Conservation (phyloP, 2,113 vertebrate genomes). For the Megalops atlanticus region DNA sequence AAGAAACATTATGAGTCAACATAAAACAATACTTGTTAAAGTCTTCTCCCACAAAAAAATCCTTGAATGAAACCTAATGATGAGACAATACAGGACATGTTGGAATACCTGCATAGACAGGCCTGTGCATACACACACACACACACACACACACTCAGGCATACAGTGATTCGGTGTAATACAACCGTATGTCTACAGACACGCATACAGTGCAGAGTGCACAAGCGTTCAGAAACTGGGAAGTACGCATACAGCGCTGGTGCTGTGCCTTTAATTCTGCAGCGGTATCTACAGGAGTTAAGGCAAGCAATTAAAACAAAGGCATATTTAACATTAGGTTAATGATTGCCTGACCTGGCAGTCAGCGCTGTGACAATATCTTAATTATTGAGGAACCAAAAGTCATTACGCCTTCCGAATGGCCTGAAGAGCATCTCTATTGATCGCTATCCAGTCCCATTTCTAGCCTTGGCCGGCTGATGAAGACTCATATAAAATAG, state of each 20-base stretch:
- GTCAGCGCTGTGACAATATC: slow-evolving; percentile 78
- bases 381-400: slow-evolving; percentile 79
- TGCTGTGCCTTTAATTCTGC: slow-evolving; percentile 67
- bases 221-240: slow-evolving; percentile 30
- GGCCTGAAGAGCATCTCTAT: slow-evolving; percentile 72
- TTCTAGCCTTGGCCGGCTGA: slow-evolving; percentile 58
- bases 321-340: slow-evolving; percentile 78
- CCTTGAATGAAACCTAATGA: background rate
- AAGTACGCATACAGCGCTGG: slow-evolving; percentile 28
- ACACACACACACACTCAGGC: slow-evolving; percentile 31
- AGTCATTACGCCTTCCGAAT: slow-evolving; percentile 76
- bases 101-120: slow-evolving; percentile 23
- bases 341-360: slow-evolving; percentile 78
- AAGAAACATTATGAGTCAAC: background rate
- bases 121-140: slow-evolving; percentile 41
- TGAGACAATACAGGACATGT: background rate
- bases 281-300: slow-evolving; percentile 64
- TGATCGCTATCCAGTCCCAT: slow-evolving; percentile 75
- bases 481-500: slow-evolving; percentile 63
- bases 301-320: slow-evolving; percentile 79
- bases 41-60: background rate
- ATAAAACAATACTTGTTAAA: background rate
- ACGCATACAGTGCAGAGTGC: slow-evolving; percentile 18
- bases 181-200: background rate
- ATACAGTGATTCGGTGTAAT: slow-evolving; percentile 20